Conservation (phyloP, 2,113 vertebrate species). For the Diadophis punctatus region DNA sequence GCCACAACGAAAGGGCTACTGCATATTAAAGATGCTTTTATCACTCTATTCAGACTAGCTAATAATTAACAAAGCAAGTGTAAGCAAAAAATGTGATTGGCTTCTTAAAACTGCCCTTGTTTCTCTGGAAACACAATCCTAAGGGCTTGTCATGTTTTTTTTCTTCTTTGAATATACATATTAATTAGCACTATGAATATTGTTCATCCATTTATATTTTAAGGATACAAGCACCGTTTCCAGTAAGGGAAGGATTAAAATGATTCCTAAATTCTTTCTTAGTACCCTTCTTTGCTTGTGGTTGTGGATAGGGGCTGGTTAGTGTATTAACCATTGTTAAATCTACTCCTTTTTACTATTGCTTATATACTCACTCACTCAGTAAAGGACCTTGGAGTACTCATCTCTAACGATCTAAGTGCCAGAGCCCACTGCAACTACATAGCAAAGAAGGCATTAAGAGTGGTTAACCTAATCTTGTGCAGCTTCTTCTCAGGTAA, state of each 20-base stretch:
- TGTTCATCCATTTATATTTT: slow-evolving; percentile 59
- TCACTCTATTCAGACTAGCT: slow-evolving; percentile 30
- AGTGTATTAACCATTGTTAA: background rate
- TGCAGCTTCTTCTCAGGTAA: too few relatives aligned
- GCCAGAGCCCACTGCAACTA: too few relatives aligned
- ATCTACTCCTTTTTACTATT: background rate
- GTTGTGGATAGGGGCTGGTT: background rate
- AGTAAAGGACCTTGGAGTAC: too few relatives aligned
- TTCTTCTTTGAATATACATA: slow-evolving; percentile 37
- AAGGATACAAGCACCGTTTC: slow-evolving; percentile 44
- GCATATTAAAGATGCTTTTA: slow-evolving; percentile 39
- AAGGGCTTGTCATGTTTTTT: slow-evolving; percentile 43
- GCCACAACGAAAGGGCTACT: background rate
- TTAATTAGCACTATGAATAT: slow-evolving; percentile 50
- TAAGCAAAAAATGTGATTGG: slow-evolving; percentile 27
- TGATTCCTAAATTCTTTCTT: background rate
- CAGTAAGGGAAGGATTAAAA: background rate
- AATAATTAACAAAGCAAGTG: slow-evolving; percentile 50
- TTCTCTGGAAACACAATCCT: slow-evolving; percentile 31
- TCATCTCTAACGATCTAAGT: too few relatives aligned
- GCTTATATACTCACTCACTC: background rate
- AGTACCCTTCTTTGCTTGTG: background rate
- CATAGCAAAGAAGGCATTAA: too few relatives aligned
- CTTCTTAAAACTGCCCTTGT: slow-evolving; percentile 29
- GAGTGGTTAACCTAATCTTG: too few relatives aligned